Percentiles rank a stretch among this genome's conserved stretches.
Evolutionary conservation across 2,888 invertebrate species (phyloP).

Genomic region (Hartigia nigra): DNA sequence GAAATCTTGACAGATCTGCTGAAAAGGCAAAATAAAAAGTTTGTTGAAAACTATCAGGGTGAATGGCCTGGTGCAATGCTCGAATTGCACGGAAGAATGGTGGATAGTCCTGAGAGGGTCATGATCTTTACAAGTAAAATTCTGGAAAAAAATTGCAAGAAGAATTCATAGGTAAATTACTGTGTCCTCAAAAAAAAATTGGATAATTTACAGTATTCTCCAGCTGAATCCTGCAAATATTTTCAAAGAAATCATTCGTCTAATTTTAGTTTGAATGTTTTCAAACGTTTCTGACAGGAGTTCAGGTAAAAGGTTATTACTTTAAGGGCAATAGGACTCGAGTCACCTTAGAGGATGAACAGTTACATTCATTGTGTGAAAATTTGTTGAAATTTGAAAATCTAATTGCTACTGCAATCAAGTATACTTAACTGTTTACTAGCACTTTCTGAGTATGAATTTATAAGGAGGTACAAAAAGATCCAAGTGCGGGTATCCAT

Average conservation of each 20-base stretch:
- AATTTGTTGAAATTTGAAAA: not conserved
- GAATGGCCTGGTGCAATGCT: not conserved
- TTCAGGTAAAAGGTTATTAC: not conserved
- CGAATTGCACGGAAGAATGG: not conserved
- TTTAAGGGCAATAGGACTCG: not conserved
- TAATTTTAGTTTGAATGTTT: no score
- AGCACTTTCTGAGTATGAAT: not conserved
- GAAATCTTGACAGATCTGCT: not conserved
- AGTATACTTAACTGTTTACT: not conserved
- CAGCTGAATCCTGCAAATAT: not conserved
- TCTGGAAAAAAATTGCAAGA: not conserved
- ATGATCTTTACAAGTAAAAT: not conserved
- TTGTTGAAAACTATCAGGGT: not conserved
- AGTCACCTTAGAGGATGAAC: not conserved
- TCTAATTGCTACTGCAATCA: not conserved
- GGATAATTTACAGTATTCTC: not conserved
- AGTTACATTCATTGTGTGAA: not conserved
- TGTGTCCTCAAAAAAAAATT: not conserved
- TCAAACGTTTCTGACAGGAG: not conserved
- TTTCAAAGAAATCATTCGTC: no score
- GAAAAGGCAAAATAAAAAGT: not conserved
- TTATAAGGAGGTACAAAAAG: not conserved
- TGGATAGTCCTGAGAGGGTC: not conserved
- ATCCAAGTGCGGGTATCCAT: not conserved
- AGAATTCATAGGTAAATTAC: not conserved